Conservation (phyloP, 2,113 vertebrate species). For the Cochlearius cochlearius region DNA sequence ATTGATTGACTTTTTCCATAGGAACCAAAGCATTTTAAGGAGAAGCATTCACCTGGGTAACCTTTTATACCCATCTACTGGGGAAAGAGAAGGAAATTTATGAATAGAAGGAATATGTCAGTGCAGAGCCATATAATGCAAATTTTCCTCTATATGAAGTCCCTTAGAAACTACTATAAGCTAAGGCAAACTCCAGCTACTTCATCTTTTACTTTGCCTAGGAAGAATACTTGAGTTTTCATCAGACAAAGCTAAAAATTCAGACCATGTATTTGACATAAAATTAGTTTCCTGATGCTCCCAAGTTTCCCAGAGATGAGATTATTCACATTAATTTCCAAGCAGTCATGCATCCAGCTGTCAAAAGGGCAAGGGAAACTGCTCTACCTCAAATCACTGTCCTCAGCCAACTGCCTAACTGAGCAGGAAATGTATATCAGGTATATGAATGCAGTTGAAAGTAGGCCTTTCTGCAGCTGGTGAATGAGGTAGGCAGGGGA, state of each 20-base stretch:
- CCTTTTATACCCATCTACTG: not conserved
- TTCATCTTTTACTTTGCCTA: not conserved
- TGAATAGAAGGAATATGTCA: not conserved
- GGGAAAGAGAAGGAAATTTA: not conserved
- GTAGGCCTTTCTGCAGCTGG: not conserved
- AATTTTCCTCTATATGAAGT: not conserved
- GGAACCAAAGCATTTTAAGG: not conserved
- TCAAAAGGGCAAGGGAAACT: not conserved
- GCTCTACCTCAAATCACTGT: not conserved
- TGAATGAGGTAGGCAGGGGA: not conserved
- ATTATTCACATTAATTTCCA: not conserved
- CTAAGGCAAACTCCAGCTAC: not conserved
- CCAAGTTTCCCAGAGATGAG: not conserved
- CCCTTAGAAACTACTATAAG: not conserved
- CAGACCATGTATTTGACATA: not conserved
- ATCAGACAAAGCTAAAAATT: not conserved
- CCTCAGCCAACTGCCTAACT: not conserved
- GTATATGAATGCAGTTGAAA: not conserved
- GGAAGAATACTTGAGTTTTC: not conserved
- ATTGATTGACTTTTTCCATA: not conserved
- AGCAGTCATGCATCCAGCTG: not conserved
- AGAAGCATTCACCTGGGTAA: not conserved
- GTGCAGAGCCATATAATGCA: not conserved
- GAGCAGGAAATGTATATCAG: not conserved
- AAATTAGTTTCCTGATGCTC: not conserved